A percentile compares a stretch with the other conserved stretches of the same genome.
Conservation (phyloP, 1,140 invertebrate genomes). For the Thaumetopoea pityocampa region DNA sequence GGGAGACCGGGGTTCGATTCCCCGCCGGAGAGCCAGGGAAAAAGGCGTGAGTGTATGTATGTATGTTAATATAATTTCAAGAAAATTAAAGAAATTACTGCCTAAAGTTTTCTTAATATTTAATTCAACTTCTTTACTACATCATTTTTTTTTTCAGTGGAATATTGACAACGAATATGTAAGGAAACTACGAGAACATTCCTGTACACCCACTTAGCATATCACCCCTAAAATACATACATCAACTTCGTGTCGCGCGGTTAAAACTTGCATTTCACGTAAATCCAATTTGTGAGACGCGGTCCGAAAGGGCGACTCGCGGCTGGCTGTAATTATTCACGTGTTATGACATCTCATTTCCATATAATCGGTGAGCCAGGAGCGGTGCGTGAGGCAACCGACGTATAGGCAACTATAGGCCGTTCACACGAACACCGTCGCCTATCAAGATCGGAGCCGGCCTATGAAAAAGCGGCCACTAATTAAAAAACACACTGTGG, state of each 20-base stretch:
- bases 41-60: no score
- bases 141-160: no score
- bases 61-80: no score
- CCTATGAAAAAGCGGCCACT: constrained; percentile 69
- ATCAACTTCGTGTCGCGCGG: constrained; percentile 45
- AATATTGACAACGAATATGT: no score
- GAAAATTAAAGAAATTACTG: no score
- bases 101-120: no score
- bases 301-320: constrained; percentile 69
- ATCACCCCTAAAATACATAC: constrained; percentile 37
- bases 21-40: no score
- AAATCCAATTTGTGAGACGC: constrained; percentile 66
- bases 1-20: no score
- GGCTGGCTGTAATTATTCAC: constrained; percentile 72
- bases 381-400: constrained; percentile 68
- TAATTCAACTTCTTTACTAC: no score
- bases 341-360: constrained; percentile 74
- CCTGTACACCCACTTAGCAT: no score
- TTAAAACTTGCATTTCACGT: constrained; percentile 64
- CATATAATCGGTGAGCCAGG: constrained; percentile 70
- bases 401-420: constrained; percentile 52
- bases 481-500: constrained; percentile 71
- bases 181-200: no score
- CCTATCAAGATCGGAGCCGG: constrained; percentile 66
- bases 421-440: constrained; percentile 62